These are phyloP conservation scores for Melanerpes formicivorus DNA, from an alignment of 2,113 vertebrate genomes.

Conservation along the genomic window DNA sequence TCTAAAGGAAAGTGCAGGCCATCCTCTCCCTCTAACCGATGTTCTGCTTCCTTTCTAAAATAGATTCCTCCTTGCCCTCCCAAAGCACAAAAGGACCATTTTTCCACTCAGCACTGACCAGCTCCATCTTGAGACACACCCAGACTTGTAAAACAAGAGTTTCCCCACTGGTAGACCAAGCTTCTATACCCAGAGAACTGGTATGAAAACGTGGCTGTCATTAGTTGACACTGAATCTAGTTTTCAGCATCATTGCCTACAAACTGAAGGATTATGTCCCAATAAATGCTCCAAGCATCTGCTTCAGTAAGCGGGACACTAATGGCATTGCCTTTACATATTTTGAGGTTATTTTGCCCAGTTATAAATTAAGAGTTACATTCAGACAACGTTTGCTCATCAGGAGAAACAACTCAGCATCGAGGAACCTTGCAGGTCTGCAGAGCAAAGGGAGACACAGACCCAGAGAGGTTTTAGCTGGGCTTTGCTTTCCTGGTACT, in stretches of 20 bases:
- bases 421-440: not conserved
- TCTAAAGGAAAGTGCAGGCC: not conserved
- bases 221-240: fast-evolving
- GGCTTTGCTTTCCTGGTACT: not conserved
- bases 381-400: fast-evolving
- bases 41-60: not conserved
- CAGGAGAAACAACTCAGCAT: not conserved
- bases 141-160: not conserved
- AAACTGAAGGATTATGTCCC: not conserved
- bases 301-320: not conserved
- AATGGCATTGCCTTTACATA: not conserved
- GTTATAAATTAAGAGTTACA: not conserved
- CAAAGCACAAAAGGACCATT: not conserved
- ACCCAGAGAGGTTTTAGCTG: not conserved
- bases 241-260: not conserved
- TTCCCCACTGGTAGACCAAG: not conserved
- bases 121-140: not conserved
- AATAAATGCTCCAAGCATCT: not conserved
- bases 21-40: not conserved
- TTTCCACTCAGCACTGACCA: not conserved
- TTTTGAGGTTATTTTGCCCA: not conserved
- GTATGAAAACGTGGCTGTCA: fast-evolving
- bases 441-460: not conserved
- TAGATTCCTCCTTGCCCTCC: not conserved
- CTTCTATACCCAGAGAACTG: not conserved